Conservation (phyloP, 2,888 invertebrate species). For the Callosobruchus maculatus region DNA sequence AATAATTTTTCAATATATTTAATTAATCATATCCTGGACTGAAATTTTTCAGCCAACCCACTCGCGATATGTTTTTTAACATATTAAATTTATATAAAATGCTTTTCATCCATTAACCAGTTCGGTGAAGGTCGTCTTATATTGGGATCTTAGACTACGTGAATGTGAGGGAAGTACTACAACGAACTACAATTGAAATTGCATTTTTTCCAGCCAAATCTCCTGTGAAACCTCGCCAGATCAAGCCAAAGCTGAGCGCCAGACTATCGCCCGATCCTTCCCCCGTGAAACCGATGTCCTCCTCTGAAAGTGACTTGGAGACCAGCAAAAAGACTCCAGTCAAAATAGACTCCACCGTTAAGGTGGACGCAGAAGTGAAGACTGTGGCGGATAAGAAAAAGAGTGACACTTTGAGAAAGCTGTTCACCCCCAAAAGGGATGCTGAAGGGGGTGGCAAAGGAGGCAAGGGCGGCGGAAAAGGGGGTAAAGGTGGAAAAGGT, state of each 20-base stretch:
- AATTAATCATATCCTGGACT: no score
- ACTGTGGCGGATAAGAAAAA: slow-evolving; percentile 67
- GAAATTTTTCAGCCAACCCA: no score
- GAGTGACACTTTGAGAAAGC: slow-evolving; percentile 62
- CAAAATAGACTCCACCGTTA: slow-evolving; percentile 35
- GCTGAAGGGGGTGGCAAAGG: slow-evolving; percentile 65
- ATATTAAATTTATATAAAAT: no score
- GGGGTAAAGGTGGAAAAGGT: slow-evolving; percentile 54
- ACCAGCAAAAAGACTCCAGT: slow-evolving; percentile 19
- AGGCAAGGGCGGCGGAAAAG: slow-evolving; percentile 66
- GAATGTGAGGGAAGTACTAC: no score
- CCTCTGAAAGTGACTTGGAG: slow-evolving; percentile 25
- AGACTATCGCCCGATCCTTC: slow-evolving; percentile 15
- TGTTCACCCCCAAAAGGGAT: slow-evolving; percentile 58
- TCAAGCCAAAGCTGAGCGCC: slow-evolving; percentile 19
- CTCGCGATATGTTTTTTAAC: no score
- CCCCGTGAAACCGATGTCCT: slow-evolving; percentile 22
- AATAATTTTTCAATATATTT: no score
- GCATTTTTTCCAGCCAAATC: neutral
- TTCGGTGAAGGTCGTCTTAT: no score
- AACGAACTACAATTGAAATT: no score
- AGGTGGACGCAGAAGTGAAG: slow-evolving; percentile 50
- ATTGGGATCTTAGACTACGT: no score
- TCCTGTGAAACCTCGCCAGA: slow-evolving; percentile 6
- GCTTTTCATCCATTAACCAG: no score